These are phyloP conservation scores for Nyctibius bracteatus DNA, from an alignment of 2,113 vertebrate species.

Conservation along the genomic window DNA sequence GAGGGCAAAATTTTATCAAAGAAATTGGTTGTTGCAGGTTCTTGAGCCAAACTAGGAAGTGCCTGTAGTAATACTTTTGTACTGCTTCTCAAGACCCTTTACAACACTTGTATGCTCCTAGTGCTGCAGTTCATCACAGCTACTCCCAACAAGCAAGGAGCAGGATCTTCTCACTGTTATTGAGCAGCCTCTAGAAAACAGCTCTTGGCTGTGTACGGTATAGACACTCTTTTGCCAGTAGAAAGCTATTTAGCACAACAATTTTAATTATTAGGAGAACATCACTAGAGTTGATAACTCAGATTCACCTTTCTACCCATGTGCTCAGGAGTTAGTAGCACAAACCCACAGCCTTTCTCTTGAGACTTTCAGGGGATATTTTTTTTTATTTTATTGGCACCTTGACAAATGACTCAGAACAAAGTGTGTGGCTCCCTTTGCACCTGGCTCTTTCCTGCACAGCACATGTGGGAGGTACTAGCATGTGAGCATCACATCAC, in stretches of 20 bases:
- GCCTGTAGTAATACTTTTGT: not conserved
- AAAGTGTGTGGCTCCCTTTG: not conserved
- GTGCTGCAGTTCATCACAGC: not conserved
- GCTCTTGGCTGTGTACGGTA: not conserved
- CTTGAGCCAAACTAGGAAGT: not conserved
- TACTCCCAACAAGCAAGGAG: not conserved
- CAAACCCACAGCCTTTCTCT: not conserved
- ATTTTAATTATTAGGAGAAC: not conserved
- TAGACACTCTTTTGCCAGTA: not conserved
- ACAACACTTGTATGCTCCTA: not conserved
- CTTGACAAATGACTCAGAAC: not conserved
- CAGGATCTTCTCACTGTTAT: not conserved
- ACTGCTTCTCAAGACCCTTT: not conserved
- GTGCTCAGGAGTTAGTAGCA: not conserved
- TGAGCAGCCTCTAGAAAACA: not conserved
- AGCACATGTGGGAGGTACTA: not conserved
- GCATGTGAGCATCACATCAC: not conserved
- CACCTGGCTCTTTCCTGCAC: slow-evolving; percentile 21
- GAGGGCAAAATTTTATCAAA: not conserved
- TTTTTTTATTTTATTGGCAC: not conserved
- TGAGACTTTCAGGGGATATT: not conserved
- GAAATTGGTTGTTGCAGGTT: not conserved
- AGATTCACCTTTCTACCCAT: not conserved
- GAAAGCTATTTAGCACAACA: not conserved
- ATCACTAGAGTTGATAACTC: not conserved